Base-by-base conservation (phyloP, 2,888 invertebrate genomes). In the Spilarctia lutea region DNA sequence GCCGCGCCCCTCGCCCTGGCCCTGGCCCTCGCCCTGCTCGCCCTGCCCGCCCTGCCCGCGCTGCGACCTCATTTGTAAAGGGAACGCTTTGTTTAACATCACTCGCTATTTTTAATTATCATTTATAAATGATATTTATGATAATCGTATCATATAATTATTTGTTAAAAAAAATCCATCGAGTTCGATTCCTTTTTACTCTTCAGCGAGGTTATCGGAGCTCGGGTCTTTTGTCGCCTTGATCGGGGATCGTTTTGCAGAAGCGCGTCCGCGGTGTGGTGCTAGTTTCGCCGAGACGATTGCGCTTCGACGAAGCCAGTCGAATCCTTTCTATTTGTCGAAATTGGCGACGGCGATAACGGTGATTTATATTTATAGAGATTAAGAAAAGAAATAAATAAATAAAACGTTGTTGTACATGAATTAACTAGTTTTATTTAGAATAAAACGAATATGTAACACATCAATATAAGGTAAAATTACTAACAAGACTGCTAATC, bases 361-460 rank as follows among this genome's bases (percentile, higher is more conserved):
- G 18, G 16, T 13, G 16, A 13, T 0, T 0, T 2, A 11, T 30
- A 16, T 48, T 68, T 48, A 45, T 48, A 68, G 30, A 68, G 27
- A 67, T 27, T 33, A 66, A n/a, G n/a, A n/a, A n/a, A n/a, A n/a
- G n/a, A n/a, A 24, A 27, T 18, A 20, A 45, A 68, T 33, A 30
- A 73, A 73, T 73, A 73, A 73, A 73, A 63, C 63, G n/a, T 35
- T 73, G 30, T 45, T n/a, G 11, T 39, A 60, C 33, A 52, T 20
- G 20, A 33, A 39, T 63, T 27, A 65, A 35, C 68, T 73, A 69
- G 73, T 69, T 73, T 73, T 69, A 73, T 73, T 73, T 69, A 18
- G n/a, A 73, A 63, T 39, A 68, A 68, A 48, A 65, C 35, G 13
- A 20, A 24, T 24, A 13, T 27, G 42, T 10, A 6, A 45, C 45